phyloP scores from a whole-genome alignment of 1,140 invertebrate species.

The Parapsyche elsis region DNA sequence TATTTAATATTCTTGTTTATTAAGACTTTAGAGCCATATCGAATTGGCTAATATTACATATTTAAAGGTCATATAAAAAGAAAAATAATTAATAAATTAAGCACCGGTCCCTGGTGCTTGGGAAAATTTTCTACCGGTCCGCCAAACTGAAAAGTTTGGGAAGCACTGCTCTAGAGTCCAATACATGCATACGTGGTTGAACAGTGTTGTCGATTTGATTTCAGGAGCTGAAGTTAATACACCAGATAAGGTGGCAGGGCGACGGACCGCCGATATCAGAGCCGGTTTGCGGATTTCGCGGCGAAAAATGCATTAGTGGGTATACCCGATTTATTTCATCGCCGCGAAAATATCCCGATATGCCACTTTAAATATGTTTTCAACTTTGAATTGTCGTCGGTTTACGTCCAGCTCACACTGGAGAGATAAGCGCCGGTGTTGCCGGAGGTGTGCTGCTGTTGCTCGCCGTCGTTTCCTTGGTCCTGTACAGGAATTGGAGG shows the following conservation, averaged over 20 bases:
- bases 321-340: constrained; percentile 56
- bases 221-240: constrained; percentile 76
- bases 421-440: constrained; percentile 83
- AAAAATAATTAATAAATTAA: too few relatives aligned
- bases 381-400: neutral
- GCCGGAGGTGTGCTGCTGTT: constrained; percentile 79
- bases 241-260: constrained; percentile 81
- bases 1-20: too few relatives aligned
- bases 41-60: too few relatives aligned
- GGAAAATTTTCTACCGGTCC: too few relatives aligned
- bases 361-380: too few relatives aligned
- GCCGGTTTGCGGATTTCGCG: constrained; percentile 90
- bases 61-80: too few relatives aligned
- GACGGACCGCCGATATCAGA: constrained; percentile 87
- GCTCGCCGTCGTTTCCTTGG: constrained; percentile 74
- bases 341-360: neutral
- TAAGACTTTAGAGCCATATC: too few relatives aligned
- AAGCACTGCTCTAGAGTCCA: too few relatives aligned
- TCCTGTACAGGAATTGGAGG: constrained; percentile 89
- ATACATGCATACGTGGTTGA: too few relatives aligned
- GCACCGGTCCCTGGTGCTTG: too few relatives aligned
- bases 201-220: too few relatives aligned
- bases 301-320: constrained; percentile 91
- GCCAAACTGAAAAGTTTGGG: too few relatives aligned
- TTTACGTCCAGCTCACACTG: constrained; percentile 75